Conservation (phyloP, 2,113 vertebrate species). For the Ictalurus furcatus region DNA sequence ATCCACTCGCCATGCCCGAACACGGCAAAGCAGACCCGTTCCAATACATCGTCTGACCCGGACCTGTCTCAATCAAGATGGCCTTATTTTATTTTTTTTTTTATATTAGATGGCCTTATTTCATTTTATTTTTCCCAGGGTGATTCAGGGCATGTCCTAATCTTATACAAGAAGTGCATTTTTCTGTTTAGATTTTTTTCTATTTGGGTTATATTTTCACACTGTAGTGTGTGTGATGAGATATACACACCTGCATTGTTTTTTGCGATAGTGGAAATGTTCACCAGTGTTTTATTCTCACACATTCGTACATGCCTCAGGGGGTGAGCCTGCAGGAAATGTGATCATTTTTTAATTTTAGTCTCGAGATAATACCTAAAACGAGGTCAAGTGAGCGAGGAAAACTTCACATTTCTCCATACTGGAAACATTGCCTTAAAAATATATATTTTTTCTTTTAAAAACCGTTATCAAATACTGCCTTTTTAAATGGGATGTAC, state of each 20-base stretch:
- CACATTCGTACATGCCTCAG: background rate
- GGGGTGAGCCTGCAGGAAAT: too few relatives aligned
- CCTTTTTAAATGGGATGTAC: background rate
- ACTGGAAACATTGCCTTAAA: background rate
- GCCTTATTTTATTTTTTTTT: background rate
- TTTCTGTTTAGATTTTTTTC: background rate
- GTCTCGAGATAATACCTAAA: background rate
- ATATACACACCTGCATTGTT: too few relatives aligned
- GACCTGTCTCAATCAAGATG: background rate
- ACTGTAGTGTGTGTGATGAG: background rate
- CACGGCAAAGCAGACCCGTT: constrained; percentile 94
- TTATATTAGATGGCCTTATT: background rate
- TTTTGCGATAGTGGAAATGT: background rate
- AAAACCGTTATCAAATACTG: background rate
- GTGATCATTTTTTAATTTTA: too few relatives aligned
- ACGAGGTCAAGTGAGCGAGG: background rate
- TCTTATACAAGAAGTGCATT: background rate
- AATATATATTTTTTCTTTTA: background rate
- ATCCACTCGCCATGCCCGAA: constrained; percentile 90
- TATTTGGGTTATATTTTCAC: background rate
- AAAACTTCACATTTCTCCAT: background rate
- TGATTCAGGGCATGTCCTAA: background rate
- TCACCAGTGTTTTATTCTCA: background rate
- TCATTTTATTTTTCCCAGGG: background rate
- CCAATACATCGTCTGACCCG: constrained; percentile 94